Evolutionary conservation across 2,888 invertebrate species (phyloP), one percentile per base, ranked within the genome.

Genomic region (Pristionchus entomophagus): DNA sequence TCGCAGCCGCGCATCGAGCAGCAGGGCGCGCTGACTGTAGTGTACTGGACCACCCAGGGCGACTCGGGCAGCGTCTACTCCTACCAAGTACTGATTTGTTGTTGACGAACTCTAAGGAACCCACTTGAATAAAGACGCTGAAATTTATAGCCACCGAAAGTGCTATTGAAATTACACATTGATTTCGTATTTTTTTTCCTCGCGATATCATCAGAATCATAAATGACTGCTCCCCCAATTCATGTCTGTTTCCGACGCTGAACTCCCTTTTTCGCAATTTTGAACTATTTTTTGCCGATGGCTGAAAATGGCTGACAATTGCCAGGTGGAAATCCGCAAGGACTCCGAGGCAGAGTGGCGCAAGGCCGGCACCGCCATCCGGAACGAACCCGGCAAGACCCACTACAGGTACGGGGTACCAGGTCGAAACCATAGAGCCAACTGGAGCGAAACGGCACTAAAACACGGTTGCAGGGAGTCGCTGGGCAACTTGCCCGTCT

Each of bases 11-110:
- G 89, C 38, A 89, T 92, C 81, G 89, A 90, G 80, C 91, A 92
- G 84, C 89, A 91, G 51, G 92, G 91, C 14, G 86, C 89, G 6
- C 86, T 89, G 41, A 88, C 89, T 32, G 88, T 88, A 35, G 91
- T 91, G 41, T 89, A 90, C 77, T 93, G 91, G 91, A 89, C 90
- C 1, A 92, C 91, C 10, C 87, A 87, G 53, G 93, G 93, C 29
- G 88, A 90, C 56, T 85, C 90, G n/a, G 26, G 86, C 32, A 62
- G 84, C 26, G 90, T 92, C 83, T 80, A 87, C 83, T 89, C 90
- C 65, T 93, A 91, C 83, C 92, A 92, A 87, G 92, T 93, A 0
- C 35, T 59, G n/a, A 59, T 59, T 26, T 59, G 8, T 59, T 6
- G 59, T 12, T 59, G n/a, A n/a, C n/a, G n/a, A n/a, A n/a, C n/a